A percentile compares a stretch with the other conserved stretches of the same genome.
These are phyloP conservation scores for Lutjanus erythropterus DNA, from an alignment of 2,113 vertebrate genomes.

Conservation along the genomic window DNA sequence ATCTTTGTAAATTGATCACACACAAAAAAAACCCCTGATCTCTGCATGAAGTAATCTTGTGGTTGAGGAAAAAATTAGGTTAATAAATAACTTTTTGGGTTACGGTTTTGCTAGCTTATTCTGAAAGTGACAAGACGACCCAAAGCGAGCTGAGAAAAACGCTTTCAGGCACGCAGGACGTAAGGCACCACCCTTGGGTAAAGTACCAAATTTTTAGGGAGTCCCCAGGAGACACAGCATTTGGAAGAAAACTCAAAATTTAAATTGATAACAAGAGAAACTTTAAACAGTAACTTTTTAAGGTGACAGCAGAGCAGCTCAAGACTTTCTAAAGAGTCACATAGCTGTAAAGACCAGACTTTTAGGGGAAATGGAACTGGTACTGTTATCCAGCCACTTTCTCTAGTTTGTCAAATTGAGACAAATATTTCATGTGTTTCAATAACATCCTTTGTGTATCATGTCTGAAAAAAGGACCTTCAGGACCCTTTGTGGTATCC, in stretches of 20 bases:
- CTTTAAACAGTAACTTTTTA: not conserved
- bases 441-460: constrained; percentile 61
- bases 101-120: too few species aligned
- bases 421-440: constrained; percentile 53
- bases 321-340: not conserved
- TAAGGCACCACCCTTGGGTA: too few species aligned
- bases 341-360: not conserved
- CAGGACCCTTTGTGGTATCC: constrained; percentile 49
- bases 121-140: too few species aligned
- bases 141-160: too few species aligned
- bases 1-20: too few species aligned
- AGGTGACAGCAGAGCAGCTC: not conserved
- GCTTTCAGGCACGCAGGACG: too few species aligned
- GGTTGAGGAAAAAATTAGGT: too few species aligned
- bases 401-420: constrained; percentile 51
- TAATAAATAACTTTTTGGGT: too few species aligned
- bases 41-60: too few species aligned
- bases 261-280: not conserved
- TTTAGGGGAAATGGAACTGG: not conserved
- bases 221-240: not conserved
- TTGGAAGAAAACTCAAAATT: not conserved
- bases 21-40: too few species aligned
- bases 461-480: constrained; percentile 62
- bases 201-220: too few species aligned
- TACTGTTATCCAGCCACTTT: constrained; percentile 9